Base-by-base conservation (phyloP, 1,140 invertebrate genomes). In the Sinella curviseta region DNA sequence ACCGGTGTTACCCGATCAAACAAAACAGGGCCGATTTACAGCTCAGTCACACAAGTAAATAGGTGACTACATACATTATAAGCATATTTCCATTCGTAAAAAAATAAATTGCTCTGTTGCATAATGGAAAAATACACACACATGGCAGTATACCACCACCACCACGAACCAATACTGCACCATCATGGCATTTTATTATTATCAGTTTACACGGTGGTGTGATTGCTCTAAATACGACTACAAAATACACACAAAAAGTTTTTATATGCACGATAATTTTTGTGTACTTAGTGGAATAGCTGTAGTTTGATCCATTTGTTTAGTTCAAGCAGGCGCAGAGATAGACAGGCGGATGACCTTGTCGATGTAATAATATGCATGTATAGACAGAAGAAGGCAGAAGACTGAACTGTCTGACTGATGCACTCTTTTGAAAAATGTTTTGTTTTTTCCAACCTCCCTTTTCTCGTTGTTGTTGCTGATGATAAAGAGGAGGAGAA, bases 341-440 rank as follows among this genome's bases (percentile, higher is more conserved):
- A n/a, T n/a, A n/a, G n/a, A n/a, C 55, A 60, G 55, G 55, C 55
- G 55, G 55, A 60, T 60, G 55, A 60, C 55, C 55, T 60, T 60
- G 55, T 60, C 55, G 55, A 60, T 8, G 55, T 60, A 60, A n/a
- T 60, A 60, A 3, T n/a, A 60, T 24, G 12, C 3, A 60, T n/a
- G 55, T 26, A 60, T 24, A 60, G n/a, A 26, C 55, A 60, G 4
- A 60, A 14, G 4, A 60, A n/a, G n/a, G n/a, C n/a, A n/a, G n/a
- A n/a, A n/a, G n/a, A n/a, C n/a, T n/a, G n/a, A n/a, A n/a, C n/a
- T n/a, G n/a, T n/a, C n/a, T n/a, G n/a, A n/a, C n/a, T n/a, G n/a
- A n/a, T n/a, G n/a, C n/a, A n/a, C n/a, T n/a, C n/a, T n/a, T n/a
- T n/a, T n/a, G n/a, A n/a, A n/a, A n/a, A n/a, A n/a, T n/a, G n/a